These are phyloP conservation scores for Myxocyprinus asiaticus DNA, from an alignment of 2,113 vertebrate species.

Conservation along the genomic window DNA sequence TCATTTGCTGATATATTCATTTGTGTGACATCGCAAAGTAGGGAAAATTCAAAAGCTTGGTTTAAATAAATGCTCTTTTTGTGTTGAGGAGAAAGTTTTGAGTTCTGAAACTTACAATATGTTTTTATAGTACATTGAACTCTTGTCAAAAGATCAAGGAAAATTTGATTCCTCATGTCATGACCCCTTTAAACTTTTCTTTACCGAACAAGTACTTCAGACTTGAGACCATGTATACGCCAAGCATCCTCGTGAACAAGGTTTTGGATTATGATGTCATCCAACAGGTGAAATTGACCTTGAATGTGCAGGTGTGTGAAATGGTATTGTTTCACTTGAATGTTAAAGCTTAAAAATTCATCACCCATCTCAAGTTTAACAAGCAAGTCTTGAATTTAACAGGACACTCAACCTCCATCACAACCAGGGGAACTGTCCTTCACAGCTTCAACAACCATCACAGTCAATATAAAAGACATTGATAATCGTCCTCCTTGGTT, in stretches of 20 bases:
- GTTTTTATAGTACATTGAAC: too few relatives aligned
- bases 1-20: too few relatives aligned
- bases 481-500: slow-evolving; percentile 86
- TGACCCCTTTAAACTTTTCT: neutral
- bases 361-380: neutral
- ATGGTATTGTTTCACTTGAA: neutral
- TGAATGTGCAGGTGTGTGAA: slow-evolving; percentile 79
- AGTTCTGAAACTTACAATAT: too few relatives aligned
- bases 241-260: slow-evolving; percentile 76
- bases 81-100: too few relatives aligned
- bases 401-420: slow-evolving; percentile 74
- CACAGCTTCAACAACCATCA: slow-evolving; percentile 75
- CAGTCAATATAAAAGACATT: slow-evolving; percentile 71
- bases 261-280: slow-evolving; percentile 79
- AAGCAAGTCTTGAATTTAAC: neutral
- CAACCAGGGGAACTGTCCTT: slow-evolving; percentile 49
- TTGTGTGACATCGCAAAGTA: too few relatives aligned
- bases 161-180: too few relatives aligned
- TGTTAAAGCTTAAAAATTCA: neutral
- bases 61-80: too few relatives aligned
- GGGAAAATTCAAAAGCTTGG: too few relatives aligned
- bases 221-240: slow-evolving; percentile 75
- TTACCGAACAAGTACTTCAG: slow-evolving; percentile 80
- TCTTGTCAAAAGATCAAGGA: too few relatives aligned
- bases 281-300: slow-evolving; percentile 67